phyloP scores from a whole-genome alignment of 2,113 vertebrate species.

The Campylorhamphus procurvoides region DNA sequence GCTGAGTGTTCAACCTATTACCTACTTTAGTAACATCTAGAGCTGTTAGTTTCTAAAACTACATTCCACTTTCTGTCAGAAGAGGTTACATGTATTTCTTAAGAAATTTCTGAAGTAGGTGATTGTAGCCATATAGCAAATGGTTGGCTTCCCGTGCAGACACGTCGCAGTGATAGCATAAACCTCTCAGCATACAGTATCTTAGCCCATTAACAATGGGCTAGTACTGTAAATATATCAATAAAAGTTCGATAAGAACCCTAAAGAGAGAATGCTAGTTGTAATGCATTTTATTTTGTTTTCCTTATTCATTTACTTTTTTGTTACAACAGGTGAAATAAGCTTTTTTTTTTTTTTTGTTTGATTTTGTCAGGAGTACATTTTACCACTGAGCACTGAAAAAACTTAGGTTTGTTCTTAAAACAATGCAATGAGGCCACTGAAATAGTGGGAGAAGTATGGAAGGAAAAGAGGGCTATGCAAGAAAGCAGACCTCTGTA shows the following conservation, averaged over 20 bases:
- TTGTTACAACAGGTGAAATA: background rate
- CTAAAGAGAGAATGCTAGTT: background rate
- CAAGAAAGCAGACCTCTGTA: background rate
- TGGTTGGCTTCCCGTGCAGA: conserved; percentile 30
- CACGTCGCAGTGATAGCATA: background rate
- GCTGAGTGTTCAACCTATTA: background rate
- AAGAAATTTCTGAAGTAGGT: conserved; percentile 28
- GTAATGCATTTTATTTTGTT: background rate
- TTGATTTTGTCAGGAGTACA: background rate
- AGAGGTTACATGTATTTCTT: conserved; percentile 14
- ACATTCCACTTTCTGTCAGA: conserved; percentile 18
- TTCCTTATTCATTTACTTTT: background rate
- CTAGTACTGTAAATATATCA: background rate
- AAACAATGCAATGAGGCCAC: rapidly evolving
- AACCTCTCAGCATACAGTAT: background rate
- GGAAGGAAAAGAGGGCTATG: background rate
- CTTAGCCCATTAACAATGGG: background rate
- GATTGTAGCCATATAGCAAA: conserved; percentile 24
- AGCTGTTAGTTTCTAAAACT: conserved; percentile 47
- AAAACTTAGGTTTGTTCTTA: background rate
- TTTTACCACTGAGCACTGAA: background rate
- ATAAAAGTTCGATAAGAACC: background rate
- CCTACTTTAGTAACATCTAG: conserved; percentile 45
- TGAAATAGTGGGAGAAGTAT: background rate
- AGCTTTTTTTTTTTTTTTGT: background rate